Base-by-base conservation (phyloP, 1,140 invertebrate genomes). In the Dendroctonus ponderosae region DNA sequence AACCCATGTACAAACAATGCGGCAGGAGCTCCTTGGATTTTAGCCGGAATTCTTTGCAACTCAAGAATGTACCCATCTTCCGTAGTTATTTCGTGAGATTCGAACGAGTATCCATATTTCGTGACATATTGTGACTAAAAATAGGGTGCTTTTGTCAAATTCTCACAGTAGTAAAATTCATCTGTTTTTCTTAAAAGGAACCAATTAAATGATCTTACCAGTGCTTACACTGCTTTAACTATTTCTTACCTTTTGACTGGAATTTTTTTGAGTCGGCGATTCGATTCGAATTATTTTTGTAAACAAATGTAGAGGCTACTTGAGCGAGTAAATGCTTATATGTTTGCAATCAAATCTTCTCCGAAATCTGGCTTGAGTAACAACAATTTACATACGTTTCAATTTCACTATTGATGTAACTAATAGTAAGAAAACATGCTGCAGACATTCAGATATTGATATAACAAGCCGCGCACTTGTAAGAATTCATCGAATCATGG, bases 61-160 rank as follows among this genome's bases (percentile, higher is more conserved):
- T 44, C 84, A 7, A 91, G 77, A 14, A 89, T 80, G 78, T 91
- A 92, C 5, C 85, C 88, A 79, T 92, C 90, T 44, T 83, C 40
- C 5, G 90, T 91, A 61, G 80, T 82, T 37, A 87, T 83, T 0
- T 82, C 72, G 74, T 91, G 87, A 48, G 81, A 83, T 74, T 91
- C 86, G 3, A 83, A 77, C 3, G 81, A 80, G 59, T 72, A 75
- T 7, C 68, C 66, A 15, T 63, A 53, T 41, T 70, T 62, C 59
- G 48, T 66, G 9, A 73, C 59, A 41, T 71, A 15, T 50, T 62
- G 11, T 7, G 12, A 2, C 60, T 57, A 15, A 50, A 61, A 56
- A 15, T 5, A 6, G n/a, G 15, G 9, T 48, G 26, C 3, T 26
- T 26, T 1, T 1, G 1, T 26, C 26, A 26, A 26, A 26, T 26